A percentile compares a stretch with the other conserved stretches of the same genome.
Evolutionary conservation across 2,797 vertebrate species (phyloP).

Genomic region (Pogonophryne albipinna): DNA sequence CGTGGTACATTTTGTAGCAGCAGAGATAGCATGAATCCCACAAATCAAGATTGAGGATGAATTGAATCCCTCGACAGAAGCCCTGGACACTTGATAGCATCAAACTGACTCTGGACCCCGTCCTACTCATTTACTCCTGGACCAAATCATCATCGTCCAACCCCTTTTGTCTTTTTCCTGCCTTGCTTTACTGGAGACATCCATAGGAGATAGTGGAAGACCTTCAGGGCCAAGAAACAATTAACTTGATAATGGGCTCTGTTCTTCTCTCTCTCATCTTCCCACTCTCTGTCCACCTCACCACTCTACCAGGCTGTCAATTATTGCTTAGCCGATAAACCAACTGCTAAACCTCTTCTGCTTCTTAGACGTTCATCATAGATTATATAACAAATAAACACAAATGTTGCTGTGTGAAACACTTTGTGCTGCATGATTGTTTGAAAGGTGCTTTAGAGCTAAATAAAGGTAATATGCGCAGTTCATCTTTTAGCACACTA

Average conservation of each 20-base stretch:
- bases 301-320: slow-evolving; percentile 16
- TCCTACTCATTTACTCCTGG: slow-evolving; percentile 27
- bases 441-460: no score
- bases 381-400: background rate
- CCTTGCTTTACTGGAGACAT: slow-evolving; percentile 18
- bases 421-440: no score
- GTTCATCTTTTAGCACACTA: no score
- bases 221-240: slow-evolving; percentile 76
- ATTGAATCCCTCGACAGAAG: background rate
- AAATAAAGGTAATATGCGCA: no score
- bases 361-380: background rate
- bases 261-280: slow-evolving; percentile 55
- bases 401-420: no score
- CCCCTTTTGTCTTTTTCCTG: slow-evolving; percentile 4
- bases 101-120: slow-evolving; percentile 11
- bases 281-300: slow-evolving; percentile 27
- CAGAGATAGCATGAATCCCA: slow-evolving; percentile 11
- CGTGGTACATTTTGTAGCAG: slow-evolving; percentile 25
- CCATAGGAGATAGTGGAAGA: slow-evolving; percentile 63
- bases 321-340: slow-evolving; percentile 29
- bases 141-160: slow-evolving; percentile 16
- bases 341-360: slow-evolving; percentile 4
- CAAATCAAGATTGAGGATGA: slow-evolving; percentile 16
- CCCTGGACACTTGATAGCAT: slow-evolving; percentile 8
- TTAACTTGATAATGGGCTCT: slow-evolving; percentile 80